Base-by-base conservation (phyloP, 2,113 vertebrate genomes). In the Chitala chitala region DNA sequence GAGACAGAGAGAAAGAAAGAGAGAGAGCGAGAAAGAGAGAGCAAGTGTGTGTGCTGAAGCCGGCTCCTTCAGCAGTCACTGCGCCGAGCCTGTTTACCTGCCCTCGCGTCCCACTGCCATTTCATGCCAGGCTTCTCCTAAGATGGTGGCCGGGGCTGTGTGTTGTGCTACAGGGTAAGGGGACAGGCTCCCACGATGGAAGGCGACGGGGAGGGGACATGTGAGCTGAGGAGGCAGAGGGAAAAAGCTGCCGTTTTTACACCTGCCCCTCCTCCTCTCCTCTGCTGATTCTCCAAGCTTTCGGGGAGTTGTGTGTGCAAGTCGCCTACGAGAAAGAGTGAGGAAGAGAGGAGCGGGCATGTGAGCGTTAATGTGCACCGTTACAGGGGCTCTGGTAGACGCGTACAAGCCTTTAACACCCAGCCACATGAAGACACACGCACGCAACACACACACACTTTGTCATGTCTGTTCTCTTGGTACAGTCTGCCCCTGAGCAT, bases 401-500 rank as follows among this genome's bases (percentile, higher is more conserved):
- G 31, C 44, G 75, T 61, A 70, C 42, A 46, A 50, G 46, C 72
- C 36, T 69, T 76, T 24, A 17, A 38, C 76, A 59, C 75, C 76
- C 59, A 68, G 31, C 50, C 65, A 79, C 51, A 58, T 63, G 65
- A 71, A 54, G 33, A 24, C 64, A 29, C 55, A 76, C 61, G 53
- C 72, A n/a, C n/a, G n/a, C n/a, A n/a, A 68, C 70, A 48, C 75
- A 75, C 64, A 51, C 72, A 64, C 79, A 86, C 87, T 87, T 91
- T 92, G 88, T 92, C 90, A 90, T 89, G 92, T 95, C 91, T 94
- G 93, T 94, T 95, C 93, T 93, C 93, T 94, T 92, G 93, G 92
- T 94, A 93, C 91, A 91, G 93, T 93, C 93, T 93, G 94, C 93
- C 93, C 92, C 93, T 90, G 91, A 93, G 94, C 96, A 98, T 98